Conservation (phyloP, 2,113 vertebrate genomes). For the Phasianus colchicus region DNA sequence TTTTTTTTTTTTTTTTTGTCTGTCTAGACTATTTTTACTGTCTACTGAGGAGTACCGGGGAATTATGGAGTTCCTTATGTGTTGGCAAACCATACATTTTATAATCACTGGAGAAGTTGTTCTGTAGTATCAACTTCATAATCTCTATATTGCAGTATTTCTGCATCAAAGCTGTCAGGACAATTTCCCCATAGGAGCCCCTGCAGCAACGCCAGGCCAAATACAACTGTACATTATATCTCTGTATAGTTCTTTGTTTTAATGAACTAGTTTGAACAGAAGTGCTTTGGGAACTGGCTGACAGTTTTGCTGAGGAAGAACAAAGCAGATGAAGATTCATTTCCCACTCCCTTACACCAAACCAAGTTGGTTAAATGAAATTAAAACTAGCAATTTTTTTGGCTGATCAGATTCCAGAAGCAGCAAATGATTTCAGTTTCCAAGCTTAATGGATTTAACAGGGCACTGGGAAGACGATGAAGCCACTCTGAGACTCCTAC, state of each 20-base stretch:
- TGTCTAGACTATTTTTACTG: not conserved
- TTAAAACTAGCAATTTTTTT: not conserved
- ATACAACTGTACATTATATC: not conserved
- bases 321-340: not conserved
- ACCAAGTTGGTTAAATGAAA: not conserved
- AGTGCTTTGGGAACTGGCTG: not conserved
- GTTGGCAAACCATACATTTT: not conserved
- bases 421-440: not conserved
- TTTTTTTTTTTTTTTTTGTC: not conserved
- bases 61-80: not conserved
- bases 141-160: constrained; percentile 18
- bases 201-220: not conserved
- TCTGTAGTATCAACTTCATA: constrained; percentile 8
- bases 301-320: constrained; percentile 1
- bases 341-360: not conserved
- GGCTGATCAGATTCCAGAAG: not conserved
- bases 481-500: not conserved
- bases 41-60: not conserved
- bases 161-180: constrained; percentile 17
- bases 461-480: not conserved
- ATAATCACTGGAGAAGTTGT: constrained; percentile 5
- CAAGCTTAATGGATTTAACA: constrained; percentile 9
- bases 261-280: constrained; percentile 18
- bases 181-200: not conserved
- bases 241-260: not conserved